Conservation (phyloP, 2,888 invertebrate genomes). For the Caenorhabditis zanzibari region DNA sequence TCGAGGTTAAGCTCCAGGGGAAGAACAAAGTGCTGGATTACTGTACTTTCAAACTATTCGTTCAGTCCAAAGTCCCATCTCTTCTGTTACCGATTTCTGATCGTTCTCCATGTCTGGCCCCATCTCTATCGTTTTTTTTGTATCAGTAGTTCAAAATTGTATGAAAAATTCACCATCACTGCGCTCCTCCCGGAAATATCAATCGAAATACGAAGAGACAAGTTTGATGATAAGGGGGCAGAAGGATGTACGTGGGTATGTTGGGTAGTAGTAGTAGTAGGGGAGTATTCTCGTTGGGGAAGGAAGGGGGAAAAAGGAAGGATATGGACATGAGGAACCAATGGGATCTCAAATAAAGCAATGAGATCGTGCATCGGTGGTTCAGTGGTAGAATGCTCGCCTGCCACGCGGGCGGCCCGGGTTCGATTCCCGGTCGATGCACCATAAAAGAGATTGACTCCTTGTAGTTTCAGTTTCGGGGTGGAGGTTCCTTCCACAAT, state of each 20-base stretch:
- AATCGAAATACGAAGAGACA: constrained; percentile 25
- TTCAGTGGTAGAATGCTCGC: constrained; percentile 70
- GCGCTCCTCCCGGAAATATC: constrained; percentile 12
- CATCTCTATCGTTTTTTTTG: background rate
- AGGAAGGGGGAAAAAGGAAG: background rate
- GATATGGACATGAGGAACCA: too few relatives aligned
- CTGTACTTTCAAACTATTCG: too few relatives aligned
- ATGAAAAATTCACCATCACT: too few relatives aligned
- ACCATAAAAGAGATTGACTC: too few relatives aligned
- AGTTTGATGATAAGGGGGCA: background rate
- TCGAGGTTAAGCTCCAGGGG: too few relatives aligned
- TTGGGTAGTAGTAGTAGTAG: too few relatives aligned
- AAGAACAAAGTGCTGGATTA: too few relatives aligned
- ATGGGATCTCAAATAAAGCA: too few relatives aligned
- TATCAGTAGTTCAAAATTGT: too few relatives aligned
- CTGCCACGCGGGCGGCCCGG: constrained; percentile 81
- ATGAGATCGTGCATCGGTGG: constrained; percentile 16
- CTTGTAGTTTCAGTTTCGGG: too few relatives aligned
- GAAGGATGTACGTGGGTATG: constrained; percentile 3
- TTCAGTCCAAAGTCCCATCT: background rate
- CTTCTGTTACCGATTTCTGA: constrained; percentile 17
- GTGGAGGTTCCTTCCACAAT: too few relatives aligned
- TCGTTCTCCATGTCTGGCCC: background rate
- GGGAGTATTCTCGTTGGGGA: too few relatives aligned
- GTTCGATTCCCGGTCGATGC: constrained; percentile 81